Percentiles rank a stretch among this genome's conserved stretches.
Conservation (phyloP, 2,797 vertebrate genomes). For the Ptychadena robeensis region DNA sequence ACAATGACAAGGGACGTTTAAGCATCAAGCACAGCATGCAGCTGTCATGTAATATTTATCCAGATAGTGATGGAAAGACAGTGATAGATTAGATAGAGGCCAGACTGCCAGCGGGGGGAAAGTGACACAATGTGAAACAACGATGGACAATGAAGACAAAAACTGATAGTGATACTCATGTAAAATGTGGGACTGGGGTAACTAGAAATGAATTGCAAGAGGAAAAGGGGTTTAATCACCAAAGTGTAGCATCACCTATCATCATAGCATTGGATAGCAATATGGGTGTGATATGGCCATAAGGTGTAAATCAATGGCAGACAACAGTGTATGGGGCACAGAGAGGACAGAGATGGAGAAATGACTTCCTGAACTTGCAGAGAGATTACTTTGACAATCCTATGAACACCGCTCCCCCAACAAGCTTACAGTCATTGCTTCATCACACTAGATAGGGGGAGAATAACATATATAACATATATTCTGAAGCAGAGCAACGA, state of each 20-base stretch:
- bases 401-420: neutral
- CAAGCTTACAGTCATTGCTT: too few relatives aligned
- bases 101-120: conserved; percentile 10
- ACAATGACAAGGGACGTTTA: conserved; percentile 28
- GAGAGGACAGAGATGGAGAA: neutral
- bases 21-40: conserved; percentile 25
- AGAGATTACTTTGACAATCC: neutral
- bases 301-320: neutral
- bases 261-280: too few relatives aligned
- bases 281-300: too few relatives aligned
- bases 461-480: too few relatives aligned
- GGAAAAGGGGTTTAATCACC: too few relatives aligned
- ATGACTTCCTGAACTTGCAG: neutral
- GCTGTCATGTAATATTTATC: conserved; percentile 46
- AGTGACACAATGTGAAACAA: neutral
- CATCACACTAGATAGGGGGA: too few relatives aligned
- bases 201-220: neutral
- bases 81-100: conserved; percentile 5
- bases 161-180: neutral
- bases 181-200: neutral
- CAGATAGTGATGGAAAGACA: conserved; percentile 14
- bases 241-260: too few relatives aligned
- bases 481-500: too few relatives aligned
- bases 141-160: neutral
- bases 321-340: neutral